Conservation (phyloP, 2,888 invertebrate genomes). For the Stenoptilia bipunctidactyla region DNA sequence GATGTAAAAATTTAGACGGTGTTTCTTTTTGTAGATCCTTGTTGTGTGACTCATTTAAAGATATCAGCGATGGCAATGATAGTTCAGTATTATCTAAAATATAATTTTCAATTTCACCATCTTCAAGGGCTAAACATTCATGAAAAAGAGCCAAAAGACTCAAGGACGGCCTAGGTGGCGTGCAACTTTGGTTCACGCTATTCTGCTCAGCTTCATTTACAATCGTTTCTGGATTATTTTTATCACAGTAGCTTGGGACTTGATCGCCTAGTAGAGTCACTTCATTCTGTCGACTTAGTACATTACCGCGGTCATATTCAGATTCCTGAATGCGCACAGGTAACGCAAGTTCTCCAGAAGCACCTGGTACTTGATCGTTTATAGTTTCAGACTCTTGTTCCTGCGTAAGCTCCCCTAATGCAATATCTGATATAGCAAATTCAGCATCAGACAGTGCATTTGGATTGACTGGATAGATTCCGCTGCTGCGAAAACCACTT, state of each 20-base stretch:
- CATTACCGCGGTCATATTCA: neutral
- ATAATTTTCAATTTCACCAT: no score
- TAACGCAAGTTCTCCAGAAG: neutral
- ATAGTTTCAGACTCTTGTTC: slow-evolving; percentile 10
- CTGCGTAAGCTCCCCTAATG: slow-evolving; percentile 13
- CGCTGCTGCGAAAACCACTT: neutral
- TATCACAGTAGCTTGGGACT: neutral
- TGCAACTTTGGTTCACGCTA: no score
- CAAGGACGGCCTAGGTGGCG: no score
- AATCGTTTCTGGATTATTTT: no score
- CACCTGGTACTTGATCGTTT: slow-evolving; percentile 1
- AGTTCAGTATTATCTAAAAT: no score
- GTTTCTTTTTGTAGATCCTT: no score
- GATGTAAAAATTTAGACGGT: slow-evolving; percentile 12
- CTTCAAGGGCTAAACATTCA: no score
- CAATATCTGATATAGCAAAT: neutral
- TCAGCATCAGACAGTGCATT: neutral
- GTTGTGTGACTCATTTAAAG: no score
- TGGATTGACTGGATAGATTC: neutral
- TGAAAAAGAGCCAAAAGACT: no score
- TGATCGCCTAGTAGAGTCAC: neutral
- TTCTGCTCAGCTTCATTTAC: no score
- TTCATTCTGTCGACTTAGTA: neutral
- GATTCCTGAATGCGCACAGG: neutral
- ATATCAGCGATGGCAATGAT: no score